A percentile compares a stretch with the other conserved stretches of the same genome.
phyloP scores from a whole-genome alignment of 2,888 invertebrate species.

The Eristalis intricaria region DNA sequence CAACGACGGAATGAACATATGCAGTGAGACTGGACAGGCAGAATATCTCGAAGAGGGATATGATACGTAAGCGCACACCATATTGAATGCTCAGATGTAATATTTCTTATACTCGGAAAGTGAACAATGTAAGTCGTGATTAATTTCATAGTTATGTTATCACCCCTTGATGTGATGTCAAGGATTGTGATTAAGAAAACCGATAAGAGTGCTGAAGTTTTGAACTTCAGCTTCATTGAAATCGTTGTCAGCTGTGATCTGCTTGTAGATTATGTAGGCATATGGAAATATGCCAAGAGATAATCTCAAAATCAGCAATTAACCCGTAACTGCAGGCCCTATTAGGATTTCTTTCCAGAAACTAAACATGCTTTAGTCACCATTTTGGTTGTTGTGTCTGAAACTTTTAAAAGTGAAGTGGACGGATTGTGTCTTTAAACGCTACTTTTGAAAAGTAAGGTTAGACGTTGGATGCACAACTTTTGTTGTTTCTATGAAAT shows the following conservation, averaged over 20 bases:
- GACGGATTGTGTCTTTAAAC: too few species aligned
- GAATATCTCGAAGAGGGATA: background rate
- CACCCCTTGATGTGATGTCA: background rate
- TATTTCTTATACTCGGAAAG: slow-evolving; percentile 8
- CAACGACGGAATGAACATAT: slow-evolving; percentile 65
- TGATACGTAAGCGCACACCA: slow-evolving; percentile 31
- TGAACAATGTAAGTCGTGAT: slow-evolving; percentile 40
- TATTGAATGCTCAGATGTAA: slow-evolving; percentile 43
- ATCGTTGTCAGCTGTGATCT: too few species aligned
- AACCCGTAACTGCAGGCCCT: too few species aligned
- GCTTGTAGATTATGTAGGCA: too few species aligned
- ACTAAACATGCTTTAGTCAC: too few species aligned
- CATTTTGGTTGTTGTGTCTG: too few species aligned
- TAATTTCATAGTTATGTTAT: slow-evolving; percentile 21
- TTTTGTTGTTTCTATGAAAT: too few species aligned
- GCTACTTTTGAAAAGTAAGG: too few species aligned
- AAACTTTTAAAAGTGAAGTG: too few species aligned
- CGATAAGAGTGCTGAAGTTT: background rate
- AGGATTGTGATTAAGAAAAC: background rate
- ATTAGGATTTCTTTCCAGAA: too few species aligned
- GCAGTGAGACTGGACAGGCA: slow-evolving; percentile 62
- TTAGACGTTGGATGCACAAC: too few species aligned
- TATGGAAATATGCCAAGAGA: background rate
- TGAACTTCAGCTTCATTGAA: background rate
- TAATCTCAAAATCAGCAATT: too few species aligned